Conservation (phyloP, 2,888 invertebrate genomes). For the Mythimna lalbum region DNA sequence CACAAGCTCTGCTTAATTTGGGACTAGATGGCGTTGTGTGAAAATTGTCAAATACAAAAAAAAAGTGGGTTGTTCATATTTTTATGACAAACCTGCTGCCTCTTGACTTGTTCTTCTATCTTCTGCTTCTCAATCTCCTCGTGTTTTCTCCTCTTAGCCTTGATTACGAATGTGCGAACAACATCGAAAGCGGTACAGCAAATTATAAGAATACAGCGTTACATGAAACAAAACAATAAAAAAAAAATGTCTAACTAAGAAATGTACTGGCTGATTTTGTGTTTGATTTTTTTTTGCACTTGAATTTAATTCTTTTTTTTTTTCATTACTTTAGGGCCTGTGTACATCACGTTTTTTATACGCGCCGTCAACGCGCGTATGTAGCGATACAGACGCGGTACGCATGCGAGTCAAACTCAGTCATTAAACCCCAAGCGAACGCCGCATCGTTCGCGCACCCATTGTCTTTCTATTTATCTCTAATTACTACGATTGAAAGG, state of each 20-base stretch:
- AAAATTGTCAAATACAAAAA: too few relatives aligned
- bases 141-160: conserved; percentile 96
- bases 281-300: conserved; percentile 36
- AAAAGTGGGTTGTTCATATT: neutral
- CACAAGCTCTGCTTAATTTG: too few relatives aligned
- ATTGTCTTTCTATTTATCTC: too few relatives aligned
- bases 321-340: neutral
- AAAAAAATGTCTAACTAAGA: conserved; percentile 56
- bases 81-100: conserved; percentile 94
- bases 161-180: conserved; percentile 84
- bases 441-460: too few relatives aligned
- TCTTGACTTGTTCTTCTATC: conserved; percentile 95
- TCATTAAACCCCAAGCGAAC: too few relatives aligned
- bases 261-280: conserved; percentile 16
- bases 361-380: too few relatives aligned
- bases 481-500: too few relatives aligned
- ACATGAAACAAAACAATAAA: conserved; percentile 86
- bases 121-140: conserved; percentile 96
- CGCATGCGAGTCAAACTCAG: too few relatives aligned
- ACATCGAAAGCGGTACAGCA: conserved; percentile 90
- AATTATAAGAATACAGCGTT: conserved; percentile 83
- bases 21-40: too few relatives aligned
- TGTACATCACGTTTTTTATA: too few relatives aligned
- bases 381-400: too few relatives aligned
- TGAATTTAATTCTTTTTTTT: conserved; percentile 3